Conservation (phyloP, 2,797 vertebrate genomes). For the Microctenopoma stevenorrisi region DNA sequence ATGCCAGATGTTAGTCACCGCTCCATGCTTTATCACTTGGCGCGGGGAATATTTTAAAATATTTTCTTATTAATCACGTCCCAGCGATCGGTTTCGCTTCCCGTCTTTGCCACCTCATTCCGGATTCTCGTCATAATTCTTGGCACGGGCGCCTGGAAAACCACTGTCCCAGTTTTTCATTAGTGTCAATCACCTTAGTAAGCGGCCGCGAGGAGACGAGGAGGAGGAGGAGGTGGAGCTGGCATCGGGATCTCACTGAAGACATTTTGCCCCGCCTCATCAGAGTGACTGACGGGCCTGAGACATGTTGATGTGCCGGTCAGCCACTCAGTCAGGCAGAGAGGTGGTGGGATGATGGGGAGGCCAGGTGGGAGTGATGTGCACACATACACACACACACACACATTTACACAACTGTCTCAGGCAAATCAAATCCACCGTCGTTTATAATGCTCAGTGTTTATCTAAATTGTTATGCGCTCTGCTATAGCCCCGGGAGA, state of each 20-base stretch:
- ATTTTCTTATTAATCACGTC: constrained; percentile 81
- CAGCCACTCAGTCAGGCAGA: constrained; percentile 69
- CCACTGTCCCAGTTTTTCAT: constrained; percentile 84
- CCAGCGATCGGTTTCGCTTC: constrained; percentile 74
- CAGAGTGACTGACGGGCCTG: constrained; percentile 80
- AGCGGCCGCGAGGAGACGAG: constrained; percentile 50
- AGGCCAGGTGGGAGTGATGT: constrained; percentile 29
- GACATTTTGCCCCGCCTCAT: constrained; percentile 83
- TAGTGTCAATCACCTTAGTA: constrained; percentile 82
- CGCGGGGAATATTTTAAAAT: constrained; percentile 74
- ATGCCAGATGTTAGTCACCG: constrained; percentile 75
- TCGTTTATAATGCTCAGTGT: constrained; percentile 63
- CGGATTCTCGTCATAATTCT: constrained; percentile 73
- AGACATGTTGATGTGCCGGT: constrained; percentile 69
- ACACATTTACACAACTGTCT: constrained; percentile 41
- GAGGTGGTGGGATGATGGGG: constrained; percentile 63
- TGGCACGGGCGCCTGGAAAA: constrained; percentile 70
- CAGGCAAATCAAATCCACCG: constrained; percentile 63
- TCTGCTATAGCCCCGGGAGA: constrained; percentile 65
- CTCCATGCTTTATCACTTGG: constrained; percentile 76
- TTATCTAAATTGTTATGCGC: constrained; percentile 66
- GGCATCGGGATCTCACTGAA: constrained; percentile 72
- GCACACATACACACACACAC: constrained; percentile 20
- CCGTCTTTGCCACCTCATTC: constrained; percentile 69
- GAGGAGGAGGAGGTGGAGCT: constrained; percentile 25